Conservation (phyloP, 2,888 invertebrate genomes). For the Alloscopus bannaensis region DNA sequence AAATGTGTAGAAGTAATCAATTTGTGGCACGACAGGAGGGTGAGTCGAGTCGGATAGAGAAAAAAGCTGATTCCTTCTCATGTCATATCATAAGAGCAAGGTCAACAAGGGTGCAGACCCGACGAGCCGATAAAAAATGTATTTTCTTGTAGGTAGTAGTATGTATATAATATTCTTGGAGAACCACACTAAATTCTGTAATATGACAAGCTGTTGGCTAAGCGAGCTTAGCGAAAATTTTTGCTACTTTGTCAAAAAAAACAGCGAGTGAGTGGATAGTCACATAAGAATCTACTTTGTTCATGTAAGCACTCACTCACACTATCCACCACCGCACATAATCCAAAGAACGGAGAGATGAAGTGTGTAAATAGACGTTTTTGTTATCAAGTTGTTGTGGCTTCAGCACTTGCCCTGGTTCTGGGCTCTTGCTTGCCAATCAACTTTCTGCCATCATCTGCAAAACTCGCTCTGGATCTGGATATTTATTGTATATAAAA, state of each 20-base stretch:
- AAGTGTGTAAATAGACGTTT: background rate
- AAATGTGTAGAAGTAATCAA: too few species aligned
- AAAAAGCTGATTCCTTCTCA: too few species aligned
- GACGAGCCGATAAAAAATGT: background rate
- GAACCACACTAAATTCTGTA: too few species aligned
- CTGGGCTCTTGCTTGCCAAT: background rate
- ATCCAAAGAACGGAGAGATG: too few species aligned
- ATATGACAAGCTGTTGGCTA: too few species aligned
- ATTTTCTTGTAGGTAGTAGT: background rate
- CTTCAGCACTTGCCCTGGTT: constrained; percentile 3
- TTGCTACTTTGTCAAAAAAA: background rate
- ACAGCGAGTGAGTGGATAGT: too few species aligned
- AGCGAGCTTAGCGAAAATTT: too few species aligned
- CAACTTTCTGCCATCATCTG: background rate
- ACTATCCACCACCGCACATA: too few species aligned
- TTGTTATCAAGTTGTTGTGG: background rate
- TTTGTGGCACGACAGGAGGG: too few species aligned
- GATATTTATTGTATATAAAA: too few species aligned
- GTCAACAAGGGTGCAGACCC: constrained; percentile 5
- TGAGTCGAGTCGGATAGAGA: too few species aligned
- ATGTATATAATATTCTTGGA: too few species aligned
- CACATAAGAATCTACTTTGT: background rate
- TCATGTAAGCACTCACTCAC: background rate
- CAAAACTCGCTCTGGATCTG: constrained; percentile 1
- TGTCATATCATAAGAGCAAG: constrained; percentile 2